phyloP scores from a whole-genome alignment of 2,113 vertebrate species.

The Alligator sinensis region DNA sequence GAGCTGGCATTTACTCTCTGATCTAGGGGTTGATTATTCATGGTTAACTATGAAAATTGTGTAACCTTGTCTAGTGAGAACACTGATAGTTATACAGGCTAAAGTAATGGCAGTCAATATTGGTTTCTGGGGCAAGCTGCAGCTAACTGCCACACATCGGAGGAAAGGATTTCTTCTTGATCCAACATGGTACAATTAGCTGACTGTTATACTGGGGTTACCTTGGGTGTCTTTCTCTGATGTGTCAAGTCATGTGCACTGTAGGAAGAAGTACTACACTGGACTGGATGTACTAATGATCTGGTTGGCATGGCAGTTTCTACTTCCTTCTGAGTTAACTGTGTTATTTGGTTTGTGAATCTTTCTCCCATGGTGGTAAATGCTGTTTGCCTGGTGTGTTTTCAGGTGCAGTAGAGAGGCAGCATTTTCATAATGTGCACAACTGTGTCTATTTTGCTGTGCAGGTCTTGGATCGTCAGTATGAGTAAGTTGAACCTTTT shows the following conservation, averaged over 20 bases:
- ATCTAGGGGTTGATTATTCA: neutral
- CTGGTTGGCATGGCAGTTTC: neutral
- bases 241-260: neutral
- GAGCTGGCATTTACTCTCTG: neutral
- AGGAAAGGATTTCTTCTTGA: neutral
- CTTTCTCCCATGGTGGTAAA: neutral
- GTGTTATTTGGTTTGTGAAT: neutral
- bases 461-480: conserved; percentile 91
- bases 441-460: conserved; percentile 98
- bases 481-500: conserved; percentile 85
- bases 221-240: neutral
- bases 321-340: neutral
- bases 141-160: neutral
- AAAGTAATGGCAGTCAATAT: neutral
- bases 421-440: conserved; percentile 90
- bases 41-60: neutral
- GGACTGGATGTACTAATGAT: neutral
- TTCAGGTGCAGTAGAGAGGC: conserved; percentile 84
- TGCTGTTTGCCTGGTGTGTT: conserved; percentile 12
- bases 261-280: neutral
- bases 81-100: neutral
- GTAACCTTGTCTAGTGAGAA: neutral
- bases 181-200: neutral
- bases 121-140: neutral
- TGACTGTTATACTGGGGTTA: neutral